phyloP scores from a whole-genome alignment of 2,797 vertebrate genomes.

The Natrix natrix region DNA sequence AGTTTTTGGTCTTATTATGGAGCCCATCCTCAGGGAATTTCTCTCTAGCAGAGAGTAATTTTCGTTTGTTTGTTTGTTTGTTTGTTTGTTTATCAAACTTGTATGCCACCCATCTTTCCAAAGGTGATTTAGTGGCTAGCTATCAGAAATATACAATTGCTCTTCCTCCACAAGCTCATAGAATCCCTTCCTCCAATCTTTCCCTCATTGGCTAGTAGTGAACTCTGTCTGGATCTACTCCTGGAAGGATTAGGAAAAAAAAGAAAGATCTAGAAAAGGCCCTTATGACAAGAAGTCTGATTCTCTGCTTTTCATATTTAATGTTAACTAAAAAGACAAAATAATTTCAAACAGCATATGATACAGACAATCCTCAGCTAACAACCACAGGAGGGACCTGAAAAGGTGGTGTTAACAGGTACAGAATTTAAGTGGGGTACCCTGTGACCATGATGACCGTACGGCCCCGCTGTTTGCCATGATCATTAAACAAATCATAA shows the following conservation, averaged over 20 bases:
- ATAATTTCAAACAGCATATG: not conserved
- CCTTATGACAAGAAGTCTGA: not conserved
- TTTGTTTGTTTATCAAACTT: too few relatives aligned
- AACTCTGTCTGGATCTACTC: not conserved
- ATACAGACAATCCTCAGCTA: not conserved
- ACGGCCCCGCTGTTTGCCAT: not conserved
- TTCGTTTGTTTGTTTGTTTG: too few relatives aligned
- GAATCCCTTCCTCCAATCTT: not conserved
- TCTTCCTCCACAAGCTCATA: not conserved
- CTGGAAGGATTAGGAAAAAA: not conserved
- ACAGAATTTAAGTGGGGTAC: not conserved
- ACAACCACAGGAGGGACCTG: not conserved
- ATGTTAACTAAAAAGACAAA: not conserved
- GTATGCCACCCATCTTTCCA: too few relatives aligned
- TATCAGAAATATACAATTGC: not conserved
- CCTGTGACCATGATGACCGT: not conserved
- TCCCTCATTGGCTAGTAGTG: not conserved
- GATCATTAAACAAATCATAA: not conserved
- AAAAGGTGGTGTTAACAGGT: not conserved
- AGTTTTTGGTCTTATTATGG: too few relatives aligned
- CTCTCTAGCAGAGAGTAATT: too few relatives aligned
- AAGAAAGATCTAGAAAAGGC: not conserved
- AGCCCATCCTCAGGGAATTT: too few relatives aligned
- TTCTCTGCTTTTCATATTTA: not conserved
- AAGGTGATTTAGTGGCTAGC: not conserved